Base-by-base conservation (phyloP, 1,140 invertebrate species). In the Temnothorax nylanderi region DNA sequence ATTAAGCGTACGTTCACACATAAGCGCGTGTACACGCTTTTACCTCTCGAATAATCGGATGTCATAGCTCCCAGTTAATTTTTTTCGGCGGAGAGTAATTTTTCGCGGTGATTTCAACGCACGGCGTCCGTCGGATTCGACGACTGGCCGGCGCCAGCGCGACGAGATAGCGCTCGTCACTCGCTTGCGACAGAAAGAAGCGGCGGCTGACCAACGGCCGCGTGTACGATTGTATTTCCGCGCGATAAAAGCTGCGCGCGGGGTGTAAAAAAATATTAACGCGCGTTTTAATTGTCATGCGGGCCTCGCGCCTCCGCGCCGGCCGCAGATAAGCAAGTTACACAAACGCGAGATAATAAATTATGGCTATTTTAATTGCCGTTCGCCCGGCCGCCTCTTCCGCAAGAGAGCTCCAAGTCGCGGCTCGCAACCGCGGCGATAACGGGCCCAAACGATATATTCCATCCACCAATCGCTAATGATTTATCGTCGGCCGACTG, bases 41-140 rank as follows among this genome's bases (percentile, higher is more conserved):
- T 47, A 44, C 21, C 21, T 5, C 21, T 44, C 16, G 2, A 44
- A 60, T 7, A 67, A 72, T 41, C 21, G n/a, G n/a, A 13, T 41
- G 18, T 37, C 18, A 16, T 7, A 47, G 21, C 32, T 7, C 11
- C 0, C 37, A 37, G 67, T 64, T 32, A 41, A 56, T 67, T 58
- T 65, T 26, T 69, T 71, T 71, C 67, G 26, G n/a, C 44, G 86
- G 60, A 56, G 72, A 51, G 71, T 26, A 32, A 69, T 26, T 69
- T 18, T 69, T 18, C 69, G 86, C 87, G 91, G 93, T 93, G 93
- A 94, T 92, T 94, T 95, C 90, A 94, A 95, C 89, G 94, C 94
- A 81, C 89, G 93, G 91, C 87, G 91, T 90, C 94, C 94, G 94
- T 92, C 94, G 94, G 94, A 86, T 91, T 92, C 89, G 80, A 84